A percentile compares a stretch with the other conserved stretches of the same genome.
Evolutionary conservation across 2,113 vertebrate genomes (phyloP).

Genomic region (Strix aluco): DNA sequence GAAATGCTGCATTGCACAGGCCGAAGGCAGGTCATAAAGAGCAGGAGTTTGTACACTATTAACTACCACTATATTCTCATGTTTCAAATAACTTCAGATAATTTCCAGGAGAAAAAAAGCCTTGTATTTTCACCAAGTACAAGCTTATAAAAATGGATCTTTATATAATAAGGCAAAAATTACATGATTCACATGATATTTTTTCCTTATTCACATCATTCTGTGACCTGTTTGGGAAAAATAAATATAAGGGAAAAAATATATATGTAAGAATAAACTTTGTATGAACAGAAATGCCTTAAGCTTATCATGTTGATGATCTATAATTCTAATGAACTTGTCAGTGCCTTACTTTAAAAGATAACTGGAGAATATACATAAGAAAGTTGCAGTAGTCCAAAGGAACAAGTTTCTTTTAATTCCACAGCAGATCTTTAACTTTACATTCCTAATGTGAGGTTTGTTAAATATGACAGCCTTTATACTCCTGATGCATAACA

Average conservation of each 20-base stretch:
- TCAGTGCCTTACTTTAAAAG: background rate
- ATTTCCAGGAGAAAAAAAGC: background rate
- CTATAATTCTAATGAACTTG: background rate
- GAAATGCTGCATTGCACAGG: background rate
- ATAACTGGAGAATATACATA: background rate
- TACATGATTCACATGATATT: no score
- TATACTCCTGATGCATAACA: background rate
- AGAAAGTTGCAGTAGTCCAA: background rate
- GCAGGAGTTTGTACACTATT: background rate
- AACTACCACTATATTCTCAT: background rate
- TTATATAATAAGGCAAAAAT: background rate
- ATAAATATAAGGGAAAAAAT: background rate
- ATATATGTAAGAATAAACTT: background rate
- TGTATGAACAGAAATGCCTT: background rate
- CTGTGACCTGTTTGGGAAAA: background rate
- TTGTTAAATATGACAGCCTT: rapidly evolving
- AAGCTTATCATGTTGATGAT: rapidly evolving
- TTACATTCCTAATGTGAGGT: rapidly evolving
- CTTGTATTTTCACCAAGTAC: background rate
- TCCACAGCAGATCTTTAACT: background rate
- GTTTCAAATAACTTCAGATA: background rate
- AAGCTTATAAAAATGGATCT: background rate
- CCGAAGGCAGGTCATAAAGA: background rate
- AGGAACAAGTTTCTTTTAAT: background rate
- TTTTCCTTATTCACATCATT: background rate